Base-by-base conservation (phyloP, 2,888 invertebrate species). In the Anagyrus pseudococci region DNA sequence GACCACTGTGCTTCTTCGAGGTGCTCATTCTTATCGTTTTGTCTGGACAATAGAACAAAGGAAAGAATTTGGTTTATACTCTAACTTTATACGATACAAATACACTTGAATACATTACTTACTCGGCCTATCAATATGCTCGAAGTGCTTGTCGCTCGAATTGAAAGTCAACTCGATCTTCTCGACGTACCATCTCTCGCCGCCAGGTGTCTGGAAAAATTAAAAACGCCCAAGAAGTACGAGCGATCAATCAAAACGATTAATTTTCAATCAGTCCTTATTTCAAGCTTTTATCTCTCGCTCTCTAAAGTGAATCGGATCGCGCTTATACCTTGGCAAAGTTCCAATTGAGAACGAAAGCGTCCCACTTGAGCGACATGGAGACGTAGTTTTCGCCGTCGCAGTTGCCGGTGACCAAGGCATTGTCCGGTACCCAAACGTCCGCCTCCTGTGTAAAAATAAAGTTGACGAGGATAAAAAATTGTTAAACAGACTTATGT, bases 181-280 rank as follows among this genome's bases (percentile, higher is more conserved):
- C 70, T 89, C 89, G 1, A 93, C 89, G 77, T 92, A 94, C 95
- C 95, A 96, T 70, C 92, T 85, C 75, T 94, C 94, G 6, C 93
- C 93, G 4, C 94, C 93, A 25, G 92, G 92, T 1, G 93, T 93
- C 93, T 93, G 78, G 33, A 83, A 83, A 63, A 15, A 37, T 2
- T 37, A 8, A 20, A 56, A 59, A 63, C 23, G 20, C 22, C 40
- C 54, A 40, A 15, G 19, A 8, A 15, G 15, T 41, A 48, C 6
- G 26, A 29, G 19, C 19, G 17, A 40, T 53, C 22, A 15, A 58
- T 44, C 13, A 13, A n/a, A n/a, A n/a, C n/a, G n/a, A n/a, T n/a
- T n/a, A n/a, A n/a, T n/a, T n/a, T n/a, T n/a, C n/a, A n/a, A n/a
- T n/a, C n/a, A n/a, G n/a, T n/a, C n/a, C n/a, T 13, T 15, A 1